Conservation (phyloP, 2,797 vertebrate genomes). For the Dermochelys coriacea region DNA sequence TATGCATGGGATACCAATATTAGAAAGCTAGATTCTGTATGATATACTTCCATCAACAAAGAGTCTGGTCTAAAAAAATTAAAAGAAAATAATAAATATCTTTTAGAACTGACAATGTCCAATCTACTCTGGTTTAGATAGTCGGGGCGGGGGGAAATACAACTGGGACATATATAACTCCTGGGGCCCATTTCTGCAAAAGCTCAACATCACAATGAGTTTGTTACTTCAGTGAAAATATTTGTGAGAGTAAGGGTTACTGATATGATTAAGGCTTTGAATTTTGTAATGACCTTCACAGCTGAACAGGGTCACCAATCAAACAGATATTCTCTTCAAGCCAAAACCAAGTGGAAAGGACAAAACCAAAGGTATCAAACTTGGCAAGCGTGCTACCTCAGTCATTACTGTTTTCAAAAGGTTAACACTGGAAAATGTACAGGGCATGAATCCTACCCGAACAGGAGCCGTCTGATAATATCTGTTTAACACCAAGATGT, state of each 20-base stretch:
- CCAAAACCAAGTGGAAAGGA: slow-evolving; percentile 23
- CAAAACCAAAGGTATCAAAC: not conserved
- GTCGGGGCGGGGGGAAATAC: not conserved
- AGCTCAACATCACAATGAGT: accelerated
- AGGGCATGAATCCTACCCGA: not conserved
- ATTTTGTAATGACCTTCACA: slow-evolving; percentile 24
- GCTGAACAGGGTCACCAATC: not conserved
- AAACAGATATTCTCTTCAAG: slow-evolving; percentile 23
- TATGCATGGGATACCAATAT: not conserved
- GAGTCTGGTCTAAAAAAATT: not conserved
- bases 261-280: not conserved
- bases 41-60: not conserved
- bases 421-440: not conserved
- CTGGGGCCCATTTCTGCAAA: accelerated
- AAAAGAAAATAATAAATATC: not conserved
- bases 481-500: not conserved
- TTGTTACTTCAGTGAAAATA: accelerated
- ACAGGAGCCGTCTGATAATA: slow-evolving; percentile 13
- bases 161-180: not conserved
- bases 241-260: accelerated
- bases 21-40: not conserved
- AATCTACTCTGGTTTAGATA: not conserved
- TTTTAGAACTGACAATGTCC: not conserved
- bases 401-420: slow-evolving; percentile 2
- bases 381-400: slow-evolving; percentile 28